These are phyloP conservation scores for Odontomachus brunneus DNA, from an alignment of 1,140 invertebrate species.

Conservation along the genomic window DNA sequence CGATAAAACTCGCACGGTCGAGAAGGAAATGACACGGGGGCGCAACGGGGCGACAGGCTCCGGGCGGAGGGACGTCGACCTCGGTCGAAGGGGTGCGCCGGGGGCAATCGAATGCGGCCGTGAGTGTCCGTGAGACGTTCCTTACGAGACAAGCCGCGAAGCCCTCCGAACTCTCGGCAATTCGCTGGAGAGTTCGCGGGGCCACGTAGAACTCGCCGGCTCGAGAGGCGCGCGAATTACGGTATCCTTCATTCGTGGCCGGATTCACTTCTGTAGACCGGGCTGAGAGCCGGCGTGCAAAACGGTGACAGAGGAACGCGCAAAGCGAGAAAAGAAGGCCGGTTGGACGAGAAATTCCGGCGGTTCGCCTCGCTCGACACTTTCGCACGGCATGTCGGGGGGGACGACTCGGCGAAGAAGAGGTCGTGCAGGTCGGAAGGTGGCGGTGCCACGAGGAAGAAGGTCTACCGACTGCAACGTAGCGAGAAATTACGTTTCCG, in stretches of 20 bases:
- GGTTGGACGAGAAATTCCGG: constrained; percentile 54
- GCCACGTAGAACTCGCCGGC: background rate
- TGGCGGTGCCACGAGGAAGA: constrained; percentile 45
- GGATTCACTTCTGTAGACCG: constrained; percentile 39
- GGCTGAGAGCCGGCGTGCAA: too few relatives aligned
- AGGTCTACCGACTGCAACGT: constrained; percentile 73
- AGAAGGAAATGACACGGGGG: background rate
- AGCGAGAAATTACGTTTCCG: constrained; percentile 75
- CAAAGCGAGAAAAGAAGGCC: constrained; percentile 10
- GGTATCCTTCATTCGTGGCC: background rate
- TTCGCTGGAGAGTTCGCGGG: constrained; percentile 26
- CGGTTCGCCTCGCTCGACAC: constrained; percentile 63
- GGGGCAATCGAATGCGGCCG: constrained; percentile 25
- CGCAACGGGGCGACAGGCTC: too few relatives aligned
- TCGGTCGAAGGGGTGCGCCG: constrained; percentile 5
- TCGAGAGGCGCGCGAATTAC: constrained; percentile 5
- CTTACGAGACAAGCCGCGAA: background rate
- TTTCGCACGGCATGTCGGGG: constrained; percentile 47
- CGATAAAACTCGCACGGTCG: constrained; percentile 10
- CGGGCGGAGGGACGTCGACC: background rate
- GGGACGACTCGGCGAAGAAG: constrained; percentile 46
- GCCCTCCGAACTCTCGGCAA: constrained; percentile 18
- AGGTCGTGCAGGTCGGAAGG: constrained; percentile 32
- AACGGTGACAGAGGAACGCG: background rate
- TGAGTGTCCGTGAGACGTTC: constrained; percentile 13